Evolutionary conservation across 2,888 invertebrate genomes (phyloP), one percentile per base, ranked within the genome.

Genomic region (Drosophila diplacantha): DNA sequence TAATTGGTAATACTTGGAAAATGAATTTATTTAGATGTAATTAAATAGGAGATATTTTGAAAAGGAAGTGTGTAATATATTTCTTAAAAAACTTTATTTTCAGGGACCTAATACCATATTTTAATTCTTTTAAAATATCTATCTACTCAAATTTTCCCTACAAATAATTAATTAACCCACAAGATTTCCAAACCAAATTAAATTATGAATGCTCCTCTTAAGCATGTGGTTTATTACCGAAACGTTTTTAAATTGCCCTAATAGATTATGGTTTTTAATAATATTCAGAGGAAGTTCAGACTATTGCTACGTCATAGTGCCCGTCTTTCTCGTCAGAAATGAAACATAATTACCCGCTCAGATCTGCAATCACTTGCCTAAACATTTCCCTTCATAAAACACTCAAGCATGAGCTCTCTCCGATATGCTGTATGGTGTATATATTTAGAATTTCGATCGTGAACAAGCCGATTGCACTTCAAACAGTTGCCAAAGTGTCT

Each of bases 401-500:
- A 60, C 47, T 47, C 47, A 60, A 20, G 47, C 16, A 14, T 14
- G 31, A 47, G 38, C 34, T 47, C 26, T 22, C 39, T 38, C 11
- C 18, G 18, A 16, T 22, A 16, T 18, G 26, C 16, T 53, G 9
- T 18, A 11, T 22, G 20, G 3, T 7, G 1, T 22, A 12, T 57
- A 57, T 54, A 49, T 44, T 47, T 66, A 69, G 72, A 71, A 69
- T 74, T 63, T 67, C 64, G 74, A 80, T 76, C 76, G 47, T 59
- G 18, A 51, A 44, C 34, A 52, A 39, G 49, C 63, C 70, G 83
- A 80, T 67, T 81, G 79, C 81, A 84, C 81, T 81, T 84, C 85
- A 84, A 83, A 83, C 80, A 83, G 85, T 83, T 82, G 81, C 81
- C 81, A 83, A 84, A 57, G 83, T 71, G 81, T 82, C 81, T 82